Evolutionary conservation across 2,113 vertebrate genomes (phyloP).

Genomic region (Cisticola juncidis): DNA sequence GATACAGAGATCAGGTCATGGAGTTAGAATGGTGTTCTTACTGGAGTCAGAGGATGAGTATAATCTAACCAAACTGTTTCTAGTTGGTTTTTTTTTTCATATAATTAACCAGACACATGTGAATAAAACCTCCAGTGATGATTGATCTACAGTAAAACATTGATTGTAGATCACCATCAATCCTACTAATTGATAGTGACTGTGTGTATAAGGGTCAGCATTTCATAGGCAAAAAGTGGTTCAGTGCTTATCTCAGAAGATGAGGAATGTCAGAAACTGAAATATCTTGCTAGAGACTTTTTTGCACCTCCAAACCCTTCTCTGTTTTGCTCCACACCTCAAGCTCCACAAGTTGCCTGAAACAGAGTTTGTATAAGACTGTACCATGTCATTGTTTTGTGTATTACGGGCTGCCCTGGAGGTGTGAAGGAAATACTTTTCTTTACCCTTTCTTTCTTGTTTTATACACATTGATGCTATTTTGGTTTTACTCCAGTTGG

Average conservation of each 20-base stretch:
- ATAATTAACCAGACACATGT: neutral
- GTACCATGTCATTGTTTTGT: neutral
- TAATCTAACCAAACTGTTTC: neutral
- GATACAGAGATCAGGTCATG: neutral
- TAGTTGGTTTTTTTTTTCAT: neutral
- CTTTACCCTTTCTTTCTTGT: neutral
- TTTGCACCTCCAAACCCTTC: neutral
- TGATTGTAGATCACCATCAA: neutral
- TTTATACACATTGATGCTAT: neutral
- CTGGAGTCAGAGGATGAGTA: neutral
- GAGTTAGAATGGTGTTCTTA: neutral
- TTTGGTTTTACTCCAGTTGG: neutral
- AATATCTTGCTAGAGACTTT: neutral
- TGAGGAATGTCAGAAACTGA: neutral
- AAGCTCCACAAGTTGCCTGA: neutral
- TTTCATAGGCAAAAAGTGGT: neutral
- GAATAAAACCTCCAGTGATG: neutral
- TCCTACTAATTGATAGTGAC: neutral
- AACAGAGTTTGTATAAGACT: neutral
- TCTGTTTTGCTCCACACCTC: neutral
- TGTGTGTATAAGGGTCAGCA: neutral
- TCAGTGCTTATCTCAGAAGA: neutral
- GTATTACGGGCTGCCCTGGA: neutral
- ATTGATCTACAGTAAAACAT: neutral
- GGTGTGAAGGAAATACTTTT: rapidly evolving